Base-by-base conservation (phyloP, 2,888 invertebrate species). In the Mechanitis mazaeus region DNA sequence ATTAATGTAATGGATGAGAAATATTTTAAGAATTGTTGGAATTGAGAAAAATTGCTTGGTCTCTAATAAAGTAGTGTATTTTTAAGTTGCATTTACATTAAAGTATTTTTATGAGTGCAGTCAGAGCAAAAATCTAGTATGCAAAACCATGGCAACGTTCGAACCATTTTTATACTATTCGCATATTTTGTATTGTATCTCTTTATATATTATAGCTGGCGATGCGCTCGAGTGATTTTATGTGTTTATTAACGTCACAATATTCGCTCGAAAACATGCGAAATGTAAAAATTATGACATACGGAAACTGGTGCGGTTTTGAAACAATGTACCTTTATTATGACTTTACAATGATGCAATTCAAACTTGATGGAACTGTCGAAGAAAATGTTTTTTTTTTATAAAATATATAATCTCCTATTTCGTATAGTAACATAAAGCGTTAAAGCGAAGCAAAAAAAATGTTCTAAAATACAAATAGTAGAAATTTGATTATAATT, bases 151-250 rank as follows among this genome's bases (percentile, higher is more conserved):
- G 28, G 28, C 31, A 50, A 42, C 11, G 11, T 50, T 50, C 31
- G 50, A 50, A 7, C 5, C 50, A 31, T 50, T 50, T 50, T 9
- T 6, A 31, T 50, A 31, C 11, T 12, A 42, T 53, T 45, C 64
- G 63, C 69, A 68, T 70, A 71, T 70, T 70, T 64, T 61, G 20
- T 58, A 55, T 65, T 58, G 59, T 71, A 71, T 71, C 71, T 68
- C 59, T 58, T 45, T 61, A 60, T 83, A 82, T 82, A 80, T 83
- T 75, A 80, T 73, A 70, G 75, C 71, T 80, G 80, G 80, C 78
- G 64, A 69, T 66, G 72, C 72, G 73, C 70, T 68, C 66, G 72
- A 71, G 63, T 71, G 74, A 69, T 71, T 76, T 76, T 75, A 67
- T 65, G 63, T 61, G 66, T 59, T 66, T 66, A 70, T 69, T 71